phyloP scores from a whole-genome alignment of 2,797 vertebrate species.

The Lindbergichthys nudifrons region DNA sequence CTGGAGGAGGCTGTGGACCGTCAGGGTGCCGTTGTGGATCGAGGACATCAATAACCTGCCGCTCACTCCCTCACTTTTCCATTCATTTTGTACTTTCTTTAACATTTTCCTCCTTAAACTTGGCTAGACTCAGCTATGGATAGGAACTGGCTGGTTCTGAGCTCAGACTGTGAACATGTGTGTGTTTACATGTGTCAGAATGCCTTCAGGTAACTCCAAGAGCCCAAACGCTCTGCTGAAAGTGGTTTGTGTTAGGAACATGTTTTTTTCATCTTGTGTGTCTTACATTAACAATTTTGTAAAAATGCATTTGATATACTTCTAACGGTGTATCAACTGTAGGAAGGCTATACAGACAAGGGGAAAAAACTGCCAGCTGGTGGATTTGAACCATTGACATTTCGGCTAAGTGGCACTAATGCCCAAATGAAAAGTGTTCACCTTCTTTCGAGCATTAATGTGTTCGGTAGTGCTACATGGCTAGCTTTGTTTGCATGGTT shows the following conservation, averaged over 20 bases:
- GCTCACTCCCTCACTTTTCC: constrained; percentile 35
- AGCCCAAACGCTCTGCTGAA: constrained; percentile 14
- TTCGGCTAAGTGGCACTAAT: too few relatives aligned
- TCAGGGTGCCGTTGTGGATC: constrained; percentile 60
- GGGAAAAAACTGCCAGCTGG: too few relatives aligned
- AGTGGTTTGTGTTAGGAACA: neutral
- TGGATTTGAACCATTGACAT: too few relatives aligned
- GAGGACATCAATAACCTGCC: constrained; percentile 71
- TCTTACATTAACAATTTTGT: too few relatives aligned
- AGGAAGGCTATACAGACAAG: too few relatives aligned
- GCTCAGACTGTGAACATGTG: constrained; percentile 1
- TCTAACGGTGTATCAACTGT: too few relatives aligned
- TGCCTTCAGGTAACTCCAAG: neutral
- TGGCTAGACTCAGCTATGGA: neutral
- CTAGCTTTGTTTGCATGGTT: neutral
- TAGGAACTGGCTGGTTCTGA: neutral
- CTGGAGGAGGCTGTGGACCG: constrained; percentile 66
- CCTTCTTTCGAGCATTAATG: too few relatives aligned
- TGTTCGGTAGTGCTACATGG: neutral
- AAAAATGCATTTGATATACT: too few relatives aligned
- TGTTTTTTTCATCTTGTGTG: too few relatives aligned
- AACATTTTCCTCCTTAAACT: constrained; percentile 16
- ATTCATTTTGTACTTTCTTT: constrained; percentile 33
- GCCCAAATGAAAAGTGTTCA: too few relatives aligned
- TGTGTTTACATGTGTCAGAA: neutral